Evolutionary conservation across 1,140 invertebrate genomes (phyloP), one percentile per base, ranked within the genome.

Genomic region (Caerostris extrusa): DNA sequence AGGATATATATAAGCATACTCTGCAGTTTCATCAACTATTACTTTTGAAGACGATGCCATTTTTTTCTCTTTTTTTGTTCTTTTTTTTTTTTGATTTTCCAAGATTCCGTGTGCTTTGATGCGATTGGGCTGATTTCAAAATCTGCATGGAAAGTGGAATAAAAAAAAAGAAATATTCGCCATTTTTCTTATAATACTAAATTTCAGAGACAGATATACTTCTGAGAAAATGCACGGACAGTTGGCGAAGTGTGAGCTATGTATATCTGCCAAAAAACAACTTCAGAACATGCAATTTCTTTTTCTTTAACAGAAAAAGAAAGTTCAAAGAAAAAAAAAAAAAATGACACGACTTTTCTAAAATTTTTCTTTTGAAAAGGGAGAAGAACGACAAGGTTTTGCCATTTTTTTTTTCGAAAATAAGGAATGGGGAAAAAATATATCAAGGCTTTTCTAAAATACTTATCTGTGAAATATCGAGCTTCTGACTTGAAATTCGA

Each of bases 341-440:
- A 77, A 77, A 77, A 34, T 77, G 57, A 85, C 83, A 85, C 57
- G 83, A 85, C 12, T 58, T 85, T 85, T 56, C 34, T 56, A 58
- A 5, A 10, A 4, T 85, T 58, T 85, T 57, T 58, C 17, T 58
- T 83, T 56, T n/a, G 14, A 58, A 60, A 85, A 85, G 57, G 82
- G 83, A 60, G 50, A 85, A 60, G 57, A 19, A 85, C 19, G 83
- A 85, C 83, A 85, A 85, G 83, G 57, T 85, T 85, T 85, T 85
- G 17, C 83, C 83, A 85, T 85, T 56, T 58, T 85, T 85, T 85
- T 57, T 7, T 64, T 17, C 12, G 17, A 64, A 64, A 64, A 64
- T 14, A 5, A 14, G 17, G 10, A 64, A 50, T 12, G 19, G 34
- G 50, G 50, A 8, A 60, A 85, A 85, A 60, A 85, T 55, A 58